phyloP scores from a whole-genome alignment of 1,140 invertebrate genomes.

The Drosophila nigromelanica region DNA sequence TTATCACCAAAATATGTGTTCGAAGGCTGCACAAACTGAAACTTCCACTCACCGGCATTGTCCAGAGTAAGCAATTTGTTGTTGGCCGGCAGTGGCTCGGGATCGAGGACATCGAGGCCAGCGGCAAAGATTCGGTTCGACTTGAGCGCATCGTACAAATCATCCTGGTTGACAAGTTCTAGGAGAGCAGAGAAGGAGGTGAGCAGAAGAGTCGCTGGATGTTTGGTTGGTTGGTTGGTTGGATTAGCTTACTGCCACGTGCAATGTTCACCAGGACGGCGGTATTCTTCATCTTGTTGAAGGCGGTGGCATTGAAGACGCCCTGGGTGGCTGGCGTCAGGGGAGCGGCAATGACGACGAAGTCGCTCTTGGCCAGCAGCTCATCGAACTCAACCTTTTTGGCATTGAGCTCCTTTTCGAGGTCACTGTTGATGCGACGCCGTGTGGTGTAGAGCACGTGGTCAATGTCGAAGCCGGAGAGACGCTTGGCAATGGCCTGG shows the following conservation, averaged over 20 bases:
- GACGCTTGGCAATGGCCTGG: slow-evolving; percentile 88
- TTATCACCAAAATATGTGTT: slow-evolving; percentile 21
- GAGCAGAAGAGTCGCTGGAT: slow-evolving; percentile 88
- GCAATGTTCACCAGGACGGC: slow-evolving; percentile 94
- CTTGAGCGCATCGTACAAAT: slow-evolving; percentile 91
- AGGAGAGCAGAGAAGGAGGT: slow-evolving; percentile 84
- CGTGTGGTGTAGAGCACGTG: slow-evolving; percentile 90
- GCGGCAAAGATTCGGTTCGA: slow-evolving; percentile 91
- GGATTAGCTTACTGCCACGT: slow-evolving; percentile 89
- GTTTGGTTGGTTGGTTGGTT: slow-evolving; percentile 41
- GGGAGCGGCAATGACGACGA: slow-evolving; percentile 89
- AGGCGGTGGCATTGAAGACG: slow-evolving; percentile 90
- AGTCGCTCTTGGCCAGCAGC: slow-evolving; percentile 90
- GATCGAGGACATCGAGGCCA: slow-evolving; percentile 96
- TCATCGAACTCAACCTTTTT: slow-evolving; percentile 89
- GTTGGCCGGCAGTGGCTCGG: slow-evolving; percentile 93
- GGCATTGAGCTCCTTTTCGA: slow-evolving; percentile 89
- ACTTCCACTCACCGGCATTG: slow-evolving; percentile 89
- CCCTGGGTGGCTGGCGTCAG: slow-evolving; percentile 90
- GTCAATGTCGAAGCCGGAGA: slow-evolving; percentile 89
- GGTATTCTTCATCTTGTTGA: slow-evolving; percentile 92
- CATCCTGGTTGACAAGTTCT: slow-evolving; percentile 92
- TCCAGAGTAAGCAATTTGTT: slow-evolving; percentile 90
- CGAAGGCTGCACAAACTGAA: not conserved
- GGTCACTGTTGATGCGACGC: slow-evolving; percentile 86